Percentiles rank a stretch among this genome's conserved stretches.
These are phyloP conservation scores for Crossaster papposus DNA, from an alignment of 53 echinoderm and acorn worm genomes.

Conservation along the genomic window DNA sequence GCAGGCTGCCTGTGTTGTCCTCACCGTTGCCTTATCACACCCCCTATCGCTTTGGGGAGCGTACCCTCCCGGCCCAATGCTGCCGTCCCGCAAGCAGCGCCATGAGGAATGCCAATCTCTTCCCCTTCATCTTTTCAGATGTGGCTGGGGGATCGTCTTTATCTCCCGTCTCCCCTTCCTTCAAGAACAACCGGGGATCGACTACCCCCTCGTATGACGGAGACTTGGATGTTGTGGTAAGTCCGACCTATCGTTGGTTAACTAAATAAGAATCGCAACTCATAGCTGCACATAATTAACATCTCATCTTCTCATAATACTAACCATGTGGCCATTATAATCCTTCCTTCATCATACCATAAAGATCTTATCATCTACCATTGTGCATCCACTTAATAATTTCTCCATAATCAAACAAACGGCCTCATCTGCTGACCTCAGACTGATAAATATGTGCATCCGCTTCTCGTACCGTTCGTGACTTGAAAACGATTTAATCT, in stretches of 20 bases:
- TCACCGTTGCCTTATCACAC: conserved; percentile 28
- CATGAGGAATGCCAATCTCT: conserved; percentile 58
- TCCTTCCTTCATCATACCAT: not conserved
- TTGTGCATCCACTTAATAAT: not conserved
- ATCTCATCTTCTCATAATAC: not conserved
- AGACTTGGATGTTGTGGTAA: conserved; percentile 57
- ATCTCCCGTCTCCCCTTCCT: conserved; percentile 45
- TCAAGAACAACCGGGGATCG: conserved; percentile 65
- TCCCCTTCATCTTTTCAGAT: conserved; percentile 62
- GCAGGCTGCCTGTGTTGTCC: not conserved
- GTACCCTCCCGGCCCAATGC: conserved; percentile 39
- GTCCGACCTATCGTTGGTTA: not conserved
- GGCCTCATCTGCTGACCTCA: not conserved
- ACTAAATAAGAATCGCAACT: not conserved
- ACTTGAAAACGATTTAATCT: not conserved
- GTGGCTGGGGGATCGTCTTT: conserved; percentile 45
- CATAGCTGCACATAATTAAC: not conserved
- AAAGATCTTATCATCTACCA: not conserved
- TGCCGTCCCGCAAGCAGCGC: not conserved
- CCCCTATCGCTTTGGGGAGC: conserved; percentile 26
- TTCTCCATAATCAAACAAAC: not conserved
- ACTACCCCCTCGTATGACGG: conserved; percentile 63
- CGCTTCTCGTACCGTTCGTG: not conserved
- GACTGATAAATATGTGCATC: not conserved
- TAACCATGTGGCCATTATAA: not conserved